These are phyloP conservation scores for Mustela nigripes DNA, from an alignment of 2,113 vertebrate genomes.

Conservation along the genomic window DNA sequence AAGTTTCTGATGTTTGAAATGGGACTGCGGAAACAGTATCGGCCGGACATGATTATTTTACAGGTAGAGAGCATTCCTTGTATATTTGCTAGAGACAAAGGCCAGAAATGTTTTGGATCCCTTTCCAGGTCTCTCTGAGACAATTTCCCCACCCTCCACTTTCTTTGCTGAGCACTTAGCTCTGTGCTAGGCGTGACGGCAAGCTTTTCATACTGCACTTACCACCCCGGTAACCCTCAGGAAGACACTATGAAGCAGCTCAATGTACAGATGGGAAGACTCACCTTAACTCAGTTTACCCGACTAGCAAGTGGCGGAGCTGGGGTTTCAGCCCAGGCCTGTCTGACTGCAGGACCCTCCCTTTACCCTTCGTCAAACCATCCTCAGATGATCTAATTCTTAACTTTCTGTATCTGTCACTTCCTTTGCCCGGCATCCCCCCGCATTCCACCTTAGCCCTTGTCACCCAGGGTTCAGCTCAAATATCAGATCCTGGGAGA, in stretches of 20 bases:
- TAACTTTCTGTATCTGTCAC: not conserved
- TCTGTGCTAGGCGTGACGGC: not conserved
- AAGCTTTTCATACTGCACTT: accelerated
- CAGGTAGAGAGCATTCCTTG: constrained; percentile 84
- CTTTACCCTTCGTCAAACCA: not conserved
- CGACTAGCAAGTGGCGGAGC: not conserved
- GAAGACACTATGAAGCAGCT: not conserved
- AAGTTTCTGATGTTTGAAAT: constrained; percentile 92
- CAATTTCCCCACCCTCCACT: no score
- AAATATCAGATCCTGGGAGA: not conserved
- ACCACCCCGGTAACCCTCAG: not conserved
- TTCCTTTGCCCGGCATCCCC: not conserved
- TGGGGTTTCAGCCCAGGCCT: not conserved
- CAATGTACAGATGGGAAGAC: not conserved
- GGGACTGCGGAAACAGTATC: constrained; percentile 91
- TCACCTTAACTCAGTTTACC: not conserved
- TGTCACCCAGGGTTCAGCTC: not conserved
- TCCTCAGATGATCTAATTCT: not conserved
- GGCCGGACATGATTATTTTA: constrained; percentile 92
- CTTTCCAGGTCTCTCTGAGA: not conserved
- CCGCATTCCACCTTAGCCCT: not conserved
- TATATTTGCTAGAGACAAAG: not conserved
- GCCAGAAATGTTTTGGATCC: not conserved
- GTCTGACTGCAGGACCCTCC: not conserved
- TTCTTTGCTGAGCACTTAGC: not conserved